phyloP scores from a whole-genome alignment of 1,140 invertebrate genomes.

The Nasonia longicornis region DNA sequence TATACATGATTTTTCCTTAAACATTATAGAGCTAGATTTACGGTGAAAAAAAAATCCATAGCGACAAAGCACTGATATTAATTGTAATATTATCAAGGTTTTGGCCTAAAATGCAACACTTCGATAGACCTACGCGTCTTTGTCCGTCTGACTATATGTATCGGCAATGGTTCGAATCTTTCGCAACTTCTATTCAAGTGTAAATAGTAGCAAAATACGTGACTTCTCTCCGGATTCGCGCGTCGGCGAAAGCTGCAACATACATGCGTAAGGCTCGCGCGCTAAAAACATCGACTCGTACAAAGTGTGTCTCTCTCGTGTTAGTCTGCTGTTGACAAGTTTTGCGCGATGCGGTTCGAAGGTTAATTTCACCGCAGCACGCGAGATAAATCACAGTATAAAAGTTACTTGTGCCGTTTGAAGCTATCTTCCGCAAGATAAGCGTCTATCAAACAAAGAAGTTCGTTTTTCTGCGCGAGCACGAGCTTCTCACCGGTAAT shows the following conservation, averaged over 20 bases:
- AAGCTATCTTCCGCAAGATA: slow-evolving; percentile 25
- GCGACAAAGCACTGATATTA: slow-evolving; percentile 22
- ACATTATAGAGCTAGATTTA: slow-evolving; percentile 26
- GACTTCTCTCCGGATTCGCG: neutral
- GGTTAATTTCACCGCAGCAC: neutral
- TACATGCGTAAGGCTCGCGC: neutral
- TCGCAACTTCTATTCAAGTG: neutral
- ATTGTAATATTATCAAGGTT: slow-evolving; percentile 24
- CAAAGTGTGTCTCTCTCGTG: neutral
- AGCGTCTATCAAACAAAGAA: slow-evolving; percentile 24
- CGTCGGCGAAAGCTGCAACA: neutral
- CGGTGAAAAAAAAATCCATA: slow-evolving; percentile 6
- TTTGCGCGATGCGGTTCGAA: neutral
- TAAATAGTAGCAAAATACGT: slow-evolving; percentile 13
- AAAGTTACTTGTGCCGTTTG: slow-evolving; percentile 33
- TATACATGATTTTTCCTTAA: slow-evolving; percentile 31
- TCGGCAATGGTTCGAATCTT: neutral
- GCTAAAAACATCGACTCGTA: slow-evolving; percentile 16
- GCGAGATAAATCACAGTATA: slow-evolving; percentile 37
- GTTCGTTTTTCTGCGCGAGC: neutral
- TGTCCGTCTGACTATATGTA: slow-evolving; percentile 6
- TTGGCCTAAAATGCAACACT: slow-evolving; percentile 11
- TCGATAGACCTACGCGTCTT: neutral
- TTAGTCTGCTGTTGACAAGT: slow-evolving; percentile 5
- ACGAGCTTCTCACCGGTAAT: neutral